Conservation (phyloP, 2,113 vertebrate species). For the Ictidomys tridecemlineatus region DNA sequence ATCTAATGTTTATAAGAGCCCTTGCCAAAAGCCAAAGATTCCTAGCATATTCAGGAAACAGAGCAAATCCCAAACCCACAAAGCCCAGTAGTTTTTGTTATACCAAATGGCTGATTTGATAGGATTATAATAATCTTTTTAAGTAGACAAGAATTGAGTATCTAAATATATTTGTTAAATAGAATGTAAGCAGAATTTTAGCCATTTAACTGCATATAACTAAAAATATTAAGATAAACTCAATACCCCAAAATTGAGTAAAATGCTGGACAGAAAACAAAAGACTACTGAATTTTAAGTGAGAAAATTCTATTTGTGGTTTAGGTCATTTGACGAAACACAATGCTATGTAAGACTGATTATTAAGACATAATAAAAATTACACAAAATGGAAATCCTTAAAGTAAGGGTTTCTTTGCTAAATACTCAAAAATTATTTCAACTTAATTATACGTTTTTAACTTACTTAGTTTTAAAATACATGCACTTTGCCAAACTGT, state of each 20-base stretch:
- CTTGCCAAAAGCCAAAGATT: slow-evolving; percentile 25
- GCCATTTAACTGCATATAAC: neutral
- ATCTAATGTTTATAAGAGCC: neutral
- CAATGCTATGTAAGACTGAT: neutral
- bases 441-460: neutral
- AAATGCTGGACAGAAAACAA: neutral
- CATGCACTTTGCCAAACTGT: neutral
- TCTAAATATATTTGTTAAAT: slow-evolving; percentile 31
- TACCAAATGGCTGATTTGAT: neutral
- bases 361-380: slow-evolving; percentile 15
- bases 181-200: slow-evolving; percentile 19
- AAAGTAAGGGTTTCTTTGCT: neutral
- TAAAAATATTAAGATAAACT: slow-evolving; percentile 29
- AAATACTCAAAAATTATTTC: slow-evolving; percentile 24
- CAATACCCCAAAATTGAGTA: neutral
- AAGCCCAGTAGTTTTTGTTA: neutral
- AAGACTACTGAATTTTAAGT: neutral
- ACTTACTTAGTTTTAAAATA: neutral
- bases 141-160: neutral
- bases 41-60: neutral
- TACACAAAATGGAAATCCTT: neutral
- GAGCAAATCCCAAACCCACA: neutral
- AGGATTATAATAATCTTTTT: neutral
- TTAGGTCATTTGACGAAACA: slow-evolving; percentile 23
- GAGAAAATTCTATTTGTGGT: neutral